A percentile compares a stretch with the other conserved stretches of the same genome.
phyloP scores from a whole-genome alignment of 2,113 vertebrate genomes.

The Laticauda laticaudata region DNA sequence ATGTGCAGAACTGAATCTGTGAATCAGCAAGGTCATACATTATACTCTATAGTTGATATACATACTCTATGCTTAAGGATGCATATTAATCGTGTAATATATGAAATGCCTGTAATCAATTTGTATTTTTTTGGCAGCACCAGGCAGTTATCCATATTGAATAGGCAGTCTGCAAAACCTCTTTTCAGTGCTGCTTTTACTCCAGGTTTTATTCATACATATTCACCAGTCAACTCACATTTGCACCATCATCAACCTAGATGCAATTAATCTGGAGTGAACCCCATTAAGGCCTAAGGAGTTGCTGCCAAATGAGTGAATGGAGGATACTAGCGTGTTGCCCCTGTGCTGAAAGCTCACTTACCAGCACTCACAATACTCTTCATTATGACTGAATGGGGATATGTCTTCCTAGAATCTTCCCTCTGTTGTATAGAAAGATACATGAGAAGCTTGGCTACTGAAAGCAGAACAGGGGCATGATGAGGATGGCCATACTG shows the following conservation, averaged over 20 bases:
- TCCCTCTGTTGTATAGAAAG: neutral
- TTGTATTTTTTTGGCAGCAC: neutral
- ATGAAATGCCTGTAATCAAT: neutral
- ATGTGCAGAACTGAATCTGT: neutral
- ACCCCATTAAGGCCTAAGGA: neutral
- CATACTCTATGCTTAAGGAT: neutral
- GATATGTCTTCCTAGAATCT: neutral
- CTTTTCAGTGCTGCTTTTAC: neutral
- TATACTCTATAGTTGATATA: neutral
- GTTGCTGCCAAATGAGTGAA: neutral
- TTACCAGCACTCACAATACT: neutral
- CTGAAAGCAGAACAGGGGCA: neutral
- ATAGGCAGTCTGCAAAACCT: neutral
- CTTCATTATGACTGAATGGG: neutral
- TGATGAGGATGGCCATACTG: neutral
- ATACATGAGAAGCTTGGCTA: neutral
- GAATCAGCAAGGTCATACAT: neutral
- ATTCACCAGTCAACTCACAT: conserved; percentile 2
- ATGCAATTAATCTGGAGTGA: neutral
- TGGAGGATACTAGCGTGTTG: neutral
- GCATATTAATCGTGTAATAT: neutral
- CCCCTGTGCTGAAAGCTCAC: neutral
- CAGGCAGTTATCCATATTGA: neutral
- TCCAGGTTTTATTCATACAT: neutral
- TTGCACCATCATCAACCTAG: neutral